A percentile compares a stretch with the other conserved stretches of the same genome.
phyloP scores from a whole-genome alignment of 2,797 vertebrate genomes.

The Percopsis omiscomaycus region DNA sequence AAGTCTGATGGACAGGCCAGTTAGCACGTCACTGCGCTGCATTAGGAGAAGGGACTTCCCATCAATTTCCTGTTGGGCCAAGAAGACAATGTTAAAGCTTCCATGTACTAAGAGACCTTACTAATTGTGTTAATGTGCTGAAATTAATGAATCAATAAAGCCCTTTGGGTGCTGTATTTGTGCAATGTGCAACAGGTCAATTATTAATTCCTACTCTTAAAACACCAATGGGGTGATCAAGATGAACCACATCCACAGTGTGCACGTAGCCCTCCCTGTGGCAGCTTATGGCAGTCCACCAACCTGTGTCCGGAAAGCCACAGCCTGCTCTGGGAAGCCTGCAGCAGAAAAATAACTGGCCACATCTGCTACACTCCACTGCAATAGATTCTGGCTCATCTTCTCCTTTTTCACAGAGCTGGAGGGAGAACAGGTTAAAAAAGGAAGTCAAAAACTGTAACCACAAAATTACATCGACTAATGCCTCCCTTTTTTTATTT shows the following conservation, averaged over 20 bases:
- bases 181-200: neutral
- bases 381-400: constrained; percentile 80
- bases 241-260: neutral
- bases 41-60: constrained; percentile 91
- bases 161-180: neutral
- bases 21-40: constrained; percentile 90
- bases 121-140: neutral
- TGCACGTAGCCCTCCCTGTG: constrained; percentile 33
- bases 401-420: constrained; percentile 79
- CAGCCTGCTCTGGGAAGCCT: constrained; percentile 89
- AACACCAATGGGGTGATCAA: neutral
- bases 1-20: constrained; percentile 88
- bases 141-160: neutral
- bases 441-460: constrained; percentile 11
- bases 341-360: constrained; percentile 88
- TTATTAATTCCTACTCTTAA: neutral
- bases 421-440: constrained; percentile 14
- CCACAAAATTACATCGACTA: neutral
- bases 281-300: constrained; percentile 37
- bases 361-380: constrained; percentile 89
- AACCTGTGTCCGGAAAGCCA: constrained; percentile 88
- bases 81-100: neutral
- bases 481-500: neutral
- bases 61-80: constrained; percentile 83
- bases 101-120: neutral